Evolutionary conservation across 2,797 vertebrate genomes (phyloP).

Genomic region (Acrossocheilus fasciatus): DNA sequence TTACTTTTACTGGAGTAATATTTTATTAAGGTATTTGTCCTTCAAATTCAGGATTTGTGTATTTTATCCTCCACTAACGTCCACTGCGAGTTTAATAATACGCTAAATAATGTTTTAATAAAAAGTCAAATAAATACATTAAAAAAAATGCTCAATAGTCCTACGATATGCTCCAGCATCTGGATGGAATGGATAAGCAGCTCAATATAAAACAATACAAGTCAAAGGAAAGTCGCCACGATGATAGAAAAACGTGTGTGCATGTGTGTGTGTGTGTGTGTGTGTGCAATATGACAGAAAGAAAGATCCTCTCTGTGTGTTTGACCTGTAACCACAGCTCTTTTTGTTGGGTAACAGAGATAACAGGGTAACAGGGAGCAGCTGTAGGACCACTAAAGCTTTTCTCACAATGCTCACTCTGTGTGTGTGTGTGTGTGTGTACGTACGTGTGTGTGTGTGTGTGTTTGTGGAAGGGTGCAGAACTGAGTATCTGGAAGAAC

Average conservation of each 20-base stretch:
- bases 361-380: slow-evolving; percentile 65
- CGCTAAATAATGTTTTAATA: neutral
- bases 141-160: neutral
- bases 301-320: slow-evolving; percentile 21
- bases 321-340: slow-evolving; percentile 57
- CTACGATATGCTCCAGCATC: neutral
- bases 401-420: slow-evolving; percentile 86
- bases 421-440: slow-evolving; percentile 7
- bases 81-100: neutral
- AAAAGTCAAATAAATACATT: neutral
- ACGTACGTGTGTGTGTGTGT: neutral
- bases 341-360: slow-evolving; percentile 68
- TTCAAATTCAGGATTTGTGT: neutral
- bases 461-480: slow-evolving; percentile 53
- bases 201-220: neutral
- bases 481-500: slow-evolving; percentile 84
- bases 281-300: neutral
- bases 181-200: neutral
- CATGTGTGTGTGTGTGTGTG: neutral
- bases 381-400: slow-evolving; percentile 79
- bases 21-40: neutral
- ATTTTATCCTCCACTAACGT: neutral
- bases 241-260: neutral
- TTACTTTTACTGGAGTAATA: neutral
- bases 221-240: neutral